Evolutionary conservation across 2,797 vertebrate genomes (phyloP), one percentile per base, ranked within the genome.

Genomic region (Lateolabrax maculatus): DNA sequence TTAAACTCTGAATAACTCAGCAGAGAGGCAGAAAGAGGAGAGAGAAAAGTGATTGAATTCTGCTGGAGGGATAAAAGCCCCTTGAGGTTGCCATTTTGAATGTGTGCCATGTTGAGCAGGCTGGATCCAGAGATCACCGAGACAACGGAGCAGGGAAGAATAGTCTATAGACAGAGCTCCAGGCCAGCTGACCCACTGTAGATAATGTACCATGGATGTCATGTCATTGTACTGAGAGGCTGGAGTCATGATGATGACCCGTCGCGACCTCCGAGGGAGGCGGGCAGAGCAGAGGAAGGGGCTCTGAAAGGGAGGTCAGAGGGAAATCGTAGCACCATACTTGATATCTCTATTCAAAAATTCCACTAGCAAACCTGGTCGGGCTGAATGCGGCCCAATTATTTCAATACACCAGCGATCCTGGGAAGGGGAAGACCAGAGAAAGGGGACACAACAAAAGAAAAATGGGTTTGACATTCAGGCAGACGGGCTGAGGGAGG

Each of bases 1-100:
- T 92, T 93, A 94, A 91, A 90, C 87, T 90, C 85, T 91, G 90
- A 91, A 93, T 92, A 89, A 90, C 90, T 87, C 91, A 81, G 84
- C 74, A 60, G 83, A 84, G 63, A 87, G 67, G 79, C 75, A 84
- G 80, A 84, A 53, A 81, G 81, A 80, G 25, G 46, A 65, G 76
- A 69, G 72, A 84, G 74, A 82, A 75, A 81, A 89, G 87, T 88
- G 90, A 90, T 89, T 92, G 84, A 85, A 87, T 89, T 92, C 86
- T 89, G 64, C 55, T 51, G 53, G 80, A 84, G 60, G 92, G 90
- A 91, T 87, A 89, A 91, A 93, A 90, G 86, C 72, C 88, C 85
- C 89, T 90, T 80, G 75, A 90, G 88, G 84, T 84, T 90, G 80
- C 84, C 66, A 81, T 89, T 87, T 88, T 92, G 86, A 92, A 92